Conservation (phyloP, 1,140 invertebrate genomes). For the Pogonomyrmex californicus region DNA sequence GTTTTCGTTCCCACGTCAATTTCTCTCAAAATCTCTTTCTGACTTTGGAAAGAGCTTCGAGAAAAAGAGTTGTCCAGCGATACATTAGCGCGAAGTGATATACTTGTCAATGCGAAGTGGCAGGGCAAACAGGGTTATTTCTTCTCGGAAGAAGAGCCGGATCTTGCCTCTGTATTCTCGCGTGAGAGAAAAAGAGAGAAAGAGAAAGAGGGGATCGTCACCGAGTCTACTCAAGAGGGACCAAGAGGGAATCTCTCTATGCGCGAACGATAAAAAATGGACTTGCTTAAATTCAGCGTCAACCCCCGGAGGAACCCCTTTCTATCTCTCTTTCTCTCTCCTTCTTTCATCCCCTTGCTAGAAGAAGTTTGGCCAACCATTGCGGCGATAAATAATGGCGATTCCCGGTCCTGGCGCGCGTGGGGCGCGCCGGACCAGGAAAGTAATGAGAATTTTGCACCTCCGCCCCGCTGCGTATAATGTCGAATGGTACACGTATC, state of each 20-base stretch:
- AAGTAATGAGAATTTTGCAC: constrained; percentile 78
- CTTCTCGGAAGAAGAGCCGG: constrained; percentile 21
- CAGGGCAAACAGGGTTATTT: constrained; percentile 61
- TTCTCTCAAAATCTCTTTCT: background rate
- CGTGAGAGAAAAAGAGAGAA: background rate
- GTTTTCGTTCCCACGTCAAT: constrained; percentile 33
- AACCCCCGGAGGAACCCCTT: constrained; percentile 64
- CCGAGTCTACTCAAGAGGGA: constrained; percentile 66
- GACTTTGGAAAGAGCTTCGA: background rate
- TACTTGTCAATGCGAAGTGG: constrained; percentile 63
- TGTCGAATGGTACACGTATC: constrained; percentile 76
- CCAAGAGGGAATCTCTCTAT: constrained; percentile 69
- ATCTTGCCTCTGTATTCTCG: constrained; percentile 27
- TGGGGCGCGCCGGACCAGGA: constrained; percentile 61
- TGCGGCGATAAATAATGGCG: constrained; percentile 76
- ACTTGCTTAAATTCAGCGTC: constrained; percentile 80
- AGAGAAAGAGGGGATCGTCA: constrained; percentile 50
- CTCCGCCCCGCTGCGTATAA: constrained; percentile 72
- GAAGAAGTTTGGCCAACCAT: constrained; percentile 75
- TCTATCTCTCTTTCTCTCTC: constrained; percentile 4
- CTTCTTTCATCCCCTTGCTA: constrained; percentile 35
- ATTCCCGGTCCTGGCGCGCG: constrained; percentile 66
- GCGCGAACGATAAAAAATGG: constrained; percentile 75
- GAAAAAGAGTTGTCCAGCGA: constrained; percentile 29
- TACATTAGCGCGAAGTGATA: constrained; percentile 62